A percentile compares a stretch with the other conserved stretches of the same genome.
Conservation (phyloP, 2,113 vertebrate species). For the Apodemus sylvaticus region DNA sequence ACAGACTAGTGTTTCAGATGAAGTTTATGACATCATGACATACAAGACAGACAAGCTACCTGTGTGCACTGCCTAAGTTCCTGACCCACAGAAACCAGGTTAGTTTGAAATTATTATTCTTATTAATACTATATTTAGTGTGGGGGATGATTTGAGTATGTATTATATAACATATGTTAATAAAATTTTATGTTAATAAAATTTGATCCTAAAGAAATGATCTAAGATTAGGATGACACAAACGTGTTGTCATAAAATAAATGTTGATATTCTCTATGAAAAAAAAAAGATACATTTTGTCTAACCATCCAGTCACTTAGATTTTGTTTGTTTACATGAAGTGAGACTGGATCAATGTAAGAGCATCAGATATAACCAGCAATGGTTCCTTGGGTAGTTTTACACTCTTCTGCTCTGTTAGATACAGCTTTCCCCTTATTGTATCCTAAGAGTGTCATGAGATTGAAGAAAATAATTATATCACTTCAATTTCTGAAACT, state of each 20-base stretch:
- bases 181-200: no score
- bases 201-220: slow-evolving; percentile 2
- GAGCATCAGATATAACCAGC: neutral
- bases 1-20: neutral
- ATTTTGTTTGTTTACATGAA: neutral
- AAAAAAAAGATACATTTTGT: no score
- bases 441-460: neutral
- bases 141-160: neutral
- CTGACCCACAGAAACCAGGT: neutral
- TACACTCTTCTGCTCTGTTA: neutral
- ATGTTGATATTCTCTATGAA: neutral
- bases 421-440: neutral
- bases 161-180: neutral
- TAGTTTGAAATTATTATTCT: neutral
- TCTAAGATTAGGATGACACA: neutral
- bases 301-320: neutral
- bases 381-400: neutral
- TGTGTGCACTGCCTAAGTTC: neutral
- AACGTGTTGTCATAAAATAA: neutral
- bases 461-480: neutral
- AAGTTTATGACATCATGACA: neutral
- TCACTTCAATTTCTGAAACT: neutral
- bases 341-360: neutral
- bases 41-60: neutral
- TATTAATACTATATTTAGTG: neutral